Conservation (phyloP, 2,888 invertebrate genomes). For the Vesta saturnalis region DNA sequence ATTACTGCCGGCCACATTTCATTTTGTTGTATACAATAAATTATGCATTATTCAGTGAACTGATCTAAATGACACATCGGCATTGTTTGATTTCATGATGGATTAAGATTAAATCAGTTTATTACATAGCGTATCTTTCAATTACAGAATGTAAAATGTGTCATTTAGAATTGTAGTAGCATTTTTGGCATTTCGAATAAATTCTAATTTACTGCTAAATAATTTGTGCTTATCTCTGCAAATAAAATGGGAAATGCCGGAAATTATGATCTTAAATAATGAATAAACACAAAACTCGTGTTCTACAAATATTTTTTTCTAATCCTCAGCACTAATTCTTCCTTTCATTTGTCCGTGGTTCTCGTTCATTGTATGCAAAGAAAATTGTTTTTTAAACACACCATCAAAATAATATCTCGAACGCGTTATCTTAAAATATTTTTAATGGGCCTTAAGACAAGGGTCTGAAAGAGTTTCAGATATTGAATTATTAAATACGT, state of each 20-base stretch:
- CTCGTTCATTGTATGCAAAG: too few species aligned
- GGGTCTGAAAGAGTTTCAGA: too few species aligned
- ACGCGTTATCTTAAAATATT: too few species aligned
- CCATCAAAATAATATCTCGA: too few species aligned
- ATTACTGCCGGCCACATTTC: constrained; percentile 48
- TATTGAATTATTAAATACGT: too few species aligned
- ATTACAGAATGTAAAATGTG: neutral
- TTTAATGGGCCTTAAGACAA: too few species aligned
- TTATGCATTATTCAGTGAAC: constrained; percentile 30
- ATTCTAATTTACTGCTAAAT: neutral
- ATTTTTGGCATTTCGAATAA: too few species aligned
- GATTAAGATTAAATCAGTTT: constrained; percentile 25
- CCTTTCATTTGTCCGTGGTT: neutral
- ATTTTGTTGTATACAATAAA: constrained; percentile 39
- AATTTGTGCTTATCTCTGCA: neutral
- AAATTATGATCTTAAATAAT: neutral
- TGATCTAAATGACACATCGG: constrained; percentile 34
- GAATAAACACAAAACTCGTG: neutral
- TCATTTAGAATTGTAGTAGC: neutral
- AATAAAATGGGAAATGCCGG: neutral
- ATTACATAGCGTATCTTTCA: neutral
- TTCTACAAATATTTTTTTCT: neutral
- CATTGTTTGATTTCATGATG: constrained; percentile 34
- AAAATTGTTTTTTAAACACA: too few species aligned
- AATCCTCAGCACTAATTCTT: neutral